A percentile compares a stretch with the other conserved stretches of the same genome.
Evolutionary conservation across 2,113 vertebrate genomes (phyloP).

Genomic region (Sylvicapra grimmia): DNA sequence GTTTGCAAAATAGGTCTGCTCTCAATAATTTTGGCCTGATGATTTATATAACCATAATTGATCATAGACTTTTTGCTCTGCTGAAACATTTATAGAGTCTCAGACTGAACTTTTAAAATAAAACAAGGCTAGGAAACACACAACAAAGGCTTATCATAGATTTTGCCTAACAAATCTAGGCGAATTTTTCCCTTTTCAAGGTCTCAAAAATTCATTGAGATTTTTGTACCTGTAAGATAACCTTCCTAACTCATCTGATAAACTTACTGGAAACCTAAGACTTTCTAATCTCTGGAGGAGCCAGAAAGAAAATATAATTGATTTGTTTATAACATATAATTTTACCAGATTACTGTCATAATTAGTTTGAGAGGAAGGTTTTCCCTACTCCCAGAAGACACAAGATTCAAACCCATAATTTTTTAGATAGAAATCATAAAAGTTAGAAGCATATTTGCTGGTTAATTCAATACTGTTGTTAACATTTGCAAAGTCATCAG

Average conservation of each 20-base stretch:
- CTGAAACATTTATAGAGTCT: background rate
- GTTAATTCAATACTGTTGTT: background rate
- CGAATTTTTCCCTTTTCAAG: background rate
- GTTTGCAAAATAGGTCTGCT: background rate
- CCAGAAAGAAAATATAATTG: background rate
- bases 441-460: background rate
- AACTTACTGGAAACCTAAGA: background rate
- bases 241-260: background rate
- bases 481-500: background rate
- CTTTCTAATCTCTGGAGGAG: background rate
- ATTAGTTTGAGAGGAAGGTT: background rate
- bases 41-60: background rate
- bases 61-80: background rate
- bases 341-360: too few relatives aligned
- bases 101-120: background rate
- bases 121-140: background rate
- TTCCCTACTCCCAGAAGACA: background rate
- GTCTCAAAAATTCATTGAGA: background rate
- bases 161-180: background rate
- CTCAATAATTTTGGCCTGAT: background rate
- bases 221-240: background rate
- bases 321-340: too few relatives aligned
- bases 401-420: background rate
- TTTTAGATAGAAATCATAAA: background rate
- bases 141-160: background rate